These are phyloP conservation scores for Pomatorhinus ruficollis DNA, from an alignment of 2,113 vertebrate species.

Conservation along the genomic window DNA sequence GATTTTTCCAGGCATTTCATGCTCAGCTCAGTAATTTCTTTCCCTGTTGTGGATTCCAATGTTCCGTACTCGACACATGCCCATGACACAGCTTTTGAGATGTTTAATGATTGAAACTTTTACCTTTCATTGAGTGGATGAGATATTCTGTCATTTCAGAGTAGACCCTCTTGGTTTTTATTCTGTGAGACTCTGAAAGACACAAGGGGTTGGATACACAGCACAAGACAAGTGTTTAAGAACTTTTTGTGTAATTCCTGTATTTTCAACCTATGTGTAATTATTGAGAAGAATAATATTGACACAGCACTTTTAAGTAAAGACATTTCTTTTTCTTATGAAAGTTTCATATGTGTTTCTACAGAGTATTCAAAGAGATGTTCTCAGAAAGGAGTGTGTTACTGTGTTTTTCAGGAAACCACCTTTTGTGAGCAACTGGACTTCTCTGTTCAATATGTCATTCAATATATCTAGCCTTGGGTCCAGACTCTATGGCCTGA, in stretches of 20 bases:
- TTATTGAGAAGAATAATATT: background rate
- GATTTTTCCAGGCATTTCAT: background rate
- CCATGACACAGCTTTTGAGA: background rate
- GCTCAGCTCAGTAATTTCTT: background rate
- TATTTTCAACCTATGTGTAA: background rate
- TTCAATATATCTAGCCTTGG: background rate
- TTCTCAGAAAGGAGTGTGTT: background rate
- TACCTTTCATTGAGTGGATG: background rate
- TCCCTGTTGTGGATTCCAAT: background rate
- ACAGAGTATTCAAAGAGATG: background rate
- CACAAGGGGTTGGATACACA: background rate
- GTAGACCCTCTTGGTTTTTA: background rate
- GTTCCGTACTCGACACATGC: background rate
- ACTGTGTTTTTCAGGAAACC: background rate
- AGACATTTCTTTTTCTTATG: background rate
- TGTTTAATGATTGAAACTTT: background rate
- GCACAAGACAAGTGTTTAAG: background rate
- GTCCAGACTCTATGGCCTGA: background rate
- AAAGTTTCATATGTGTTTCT: background rate
- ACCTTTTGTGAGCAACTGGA: background rate
- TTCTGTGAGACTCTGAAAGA: background rate
- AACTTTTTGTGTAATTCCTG: background rate
- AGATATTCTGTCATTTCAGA: background rate
- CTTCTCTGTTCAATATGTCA: background rate
- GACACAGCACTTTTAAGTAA: background rate